phyloP scores from a whole-genome alignment of 2,113 vertebrate species.

The Myiagra hebetior region DNA sequence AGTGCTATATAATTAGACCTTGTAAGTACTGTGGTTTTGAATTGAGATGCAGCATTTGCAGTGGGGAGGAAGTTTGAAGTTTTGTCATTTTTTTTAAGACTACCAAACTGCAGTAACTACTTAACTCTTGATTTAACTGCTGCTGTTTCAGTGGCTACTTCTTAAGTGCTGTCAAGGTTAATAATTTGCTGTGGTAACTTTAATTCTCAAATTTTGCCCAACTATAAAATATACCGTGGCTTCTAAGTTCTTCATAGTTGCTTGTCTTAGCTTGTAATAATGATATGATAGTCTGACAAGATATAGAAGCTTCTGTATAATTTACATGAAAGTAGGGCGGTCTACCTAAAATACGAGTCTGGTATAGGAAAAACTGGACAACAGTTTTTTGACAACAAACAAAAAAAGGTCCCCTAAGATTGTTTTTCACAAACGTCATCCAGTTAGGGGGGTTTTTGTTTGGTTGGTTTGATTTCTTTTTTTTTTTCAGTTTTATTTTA shows the following conservation, averaged over 20 bases:
- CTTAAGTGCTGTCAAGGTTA: neutral
- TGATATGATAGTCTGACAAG: neutral
- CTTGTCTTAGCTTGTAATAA: neutral
- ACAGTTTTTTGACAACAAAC: neutral
- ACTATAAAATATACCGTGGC: neutral
- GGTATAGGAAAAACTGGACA: neutral
- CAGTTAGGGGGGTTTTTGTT: neutral
- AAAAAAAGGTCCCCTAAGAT: neutral
- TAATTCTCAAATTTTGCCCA: neutral
- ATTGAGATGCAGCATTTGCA: neutral
- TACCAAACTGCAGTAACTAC: neutral
- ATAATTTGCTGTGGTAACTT: neutral
- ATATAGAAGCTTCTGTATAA: neutral
- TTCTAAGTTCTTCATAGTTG: neutral
- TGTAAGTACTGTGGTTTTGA: neutral
- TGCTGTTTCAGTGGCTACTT: neutral
- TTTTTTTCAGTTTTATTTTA: neutral
- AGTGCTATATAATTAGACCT: neutral
- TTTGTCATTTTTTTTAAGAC: neutral
- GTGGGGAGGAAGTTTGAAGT: neutral
- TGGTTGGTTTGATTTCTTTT: neutral
- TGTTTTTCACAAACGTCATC: neutral
- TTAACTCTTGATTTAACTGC: neutral
- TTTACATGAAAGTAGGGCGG: neutral
- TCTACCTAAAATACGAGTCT: neutral